These are phyloP conservation scores for Megaptera novaeangliae DNA, from an alignment of 2,113 vertebrate genomes.

Conservation along the genomic window DNA sequence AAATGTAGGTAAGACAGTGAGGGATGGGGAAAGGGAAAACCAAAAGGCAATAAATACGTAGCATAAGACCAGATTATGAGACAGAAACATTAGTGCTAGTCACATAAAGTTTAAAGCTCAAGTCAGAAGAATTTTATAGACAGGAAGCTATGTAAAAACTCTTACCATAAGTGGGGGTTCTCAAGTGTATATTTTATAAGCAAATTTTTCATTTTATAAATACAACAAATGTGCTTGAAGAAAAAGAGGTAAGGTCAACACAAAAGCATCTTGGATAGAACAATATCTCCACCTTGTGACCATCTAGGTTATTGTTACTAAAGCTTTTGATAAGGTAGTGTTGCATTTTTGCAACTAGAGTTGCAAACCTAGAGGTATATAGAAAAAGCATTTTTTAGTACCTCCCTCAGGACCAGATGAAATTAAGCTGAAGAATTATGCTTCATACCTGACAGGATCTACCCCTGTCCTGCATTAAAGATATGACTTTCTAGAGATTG, in stretches of 20 bases:
- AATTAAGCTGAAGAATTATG: conserved; percentile 17
- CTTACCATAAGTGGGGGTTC: not conserved
- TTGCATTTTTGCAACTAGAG: conserved; percentile 27
- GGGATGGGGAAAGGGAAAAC: not conserved
- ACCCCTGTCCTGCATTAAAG: not conserved
- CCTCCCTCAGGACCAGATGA: not conserved
- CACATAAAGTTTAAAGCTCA: not conserved
- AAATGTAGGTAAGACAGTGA: not conserved
- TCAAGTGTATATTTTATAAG: not conserved
- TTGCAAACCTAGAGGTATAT: not conserved
- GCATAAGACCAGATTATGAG: not conserved
- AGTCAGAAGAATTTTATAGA: not conserved
- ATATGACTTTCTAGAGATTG: not conserved
- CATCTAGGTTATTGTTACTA: not conserved
- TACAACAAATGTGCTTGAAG: not conserved
- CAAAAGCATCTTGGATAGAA: not conserved
- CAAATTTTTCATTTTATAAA: not conserved
- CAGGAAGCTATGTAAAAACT: not conserved
- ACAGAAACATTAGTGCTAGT: not conserved
- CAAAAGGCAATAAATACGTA: not conserved
- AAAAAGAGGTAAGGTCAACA: not conserved
- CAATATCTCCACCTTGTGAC: conserved; percentile 27
- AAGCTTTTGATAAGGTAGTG: not conserved
- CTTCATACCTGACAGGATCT: not conserved
- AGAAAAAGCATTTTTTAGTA: not conserved